phyloP scores from a whole-genome alignment of 2,888 invertebrate species.

The Melinopterus prodromus region DNA sequence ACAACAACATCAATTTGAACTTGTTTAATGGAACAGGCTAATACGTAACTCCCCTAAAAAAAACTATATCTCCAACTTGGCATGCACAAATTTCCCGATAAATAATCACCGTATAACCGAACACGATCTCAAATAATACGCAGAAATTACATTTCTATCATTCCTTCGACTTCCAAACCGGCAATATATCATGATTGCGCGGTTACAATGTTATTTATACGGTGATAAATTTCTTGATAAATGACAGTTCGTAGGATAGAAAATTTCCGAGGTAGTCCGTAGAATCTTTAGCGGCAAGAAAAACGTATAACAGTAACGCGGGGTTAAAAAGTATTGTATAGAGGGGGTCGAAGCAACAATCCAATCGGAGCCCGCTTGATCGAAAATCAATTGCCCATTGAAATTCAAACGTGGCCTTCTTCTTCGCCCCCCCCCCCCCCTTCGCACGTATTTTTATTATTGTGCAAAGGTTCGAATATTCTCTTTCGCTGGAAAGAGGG shows the following conservation, averaged over 20 bases:
- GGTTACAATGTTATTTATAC: background rate
- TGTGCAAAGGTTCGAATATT: background rate
- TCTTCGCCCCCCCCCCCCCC: background rate
- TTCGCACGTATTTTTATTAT: background rate
- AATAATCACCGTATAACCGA: background rate
- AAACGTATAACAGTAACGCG: background rate
- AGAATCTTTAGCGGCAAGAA: background rate
- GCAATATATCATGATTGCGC: background rate
- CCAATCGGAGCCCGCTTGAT: background rate
- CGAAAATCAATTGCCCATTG: background rate
- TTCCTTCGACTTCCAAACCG: background rate
- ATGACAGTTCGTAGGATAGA: background rate
- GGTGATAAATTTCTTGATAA: background rate
- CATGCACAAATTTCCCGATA: background rate
- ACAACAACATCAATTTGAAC: no score
- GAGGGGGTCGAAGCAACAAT: background rate
- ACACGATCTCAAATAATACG: background rate
- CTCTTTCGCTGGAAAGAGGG: background rate
- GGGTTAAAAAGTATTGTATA: background rate
- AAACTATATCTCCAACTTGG: background rate
- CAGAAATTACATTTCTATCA: conserved; percentile 4
- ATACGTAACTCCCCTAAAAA: no score
- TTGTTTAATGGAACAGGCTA: no score
- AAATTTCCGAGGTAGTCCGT: background rate
- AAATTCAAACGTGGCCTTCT: background rate